Conservation (phyloP, 2,797 vertebrate species). For the Aeoliscus strigatus region DNA sequence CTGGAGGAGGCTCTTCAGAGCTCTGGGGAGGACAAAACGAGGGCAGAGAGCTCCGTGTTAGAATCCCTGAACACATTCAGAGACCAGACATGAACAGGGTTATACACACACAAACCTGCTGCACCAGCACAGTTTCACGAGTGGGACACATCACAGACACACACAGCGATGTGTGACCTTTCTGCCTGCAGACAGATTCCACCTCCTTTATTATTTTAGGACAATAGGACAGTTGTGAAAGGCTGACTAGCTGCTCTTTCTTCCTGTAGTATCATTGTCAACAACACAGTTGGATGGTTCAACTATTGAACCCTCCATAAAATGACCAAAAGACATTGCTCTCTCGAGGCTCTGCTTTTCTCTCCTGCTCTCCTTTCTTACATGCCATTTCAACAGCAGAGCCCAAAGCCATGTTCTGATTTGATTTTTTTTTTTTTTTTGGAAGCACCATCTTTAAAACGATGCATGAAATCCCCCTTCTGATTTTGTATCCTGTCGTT, state of each 20-base stretch:
- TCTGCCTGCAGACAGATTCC: too few relatives aligned
- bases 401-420: slow-evolving; percentile 22
- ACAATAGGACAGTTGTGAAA: slow-evolving; percentile 4
- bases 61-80: slow-evolving; percentile 17
- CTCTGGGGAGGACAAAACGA: slow-evolving; percentile 42
- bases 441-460: slow-evolving; percentile 36
- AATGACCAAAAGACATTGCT: slow-evolving; percentile 12
- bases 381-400: slow-evolving; percentile 31
- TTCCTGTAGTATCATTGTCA: slow-evolving; percentile 5
- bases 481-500: slow-evolving; percentile 45
- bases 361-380: slow-evolving; percentile 9
- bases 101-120: slow-evolving; percentile 4
- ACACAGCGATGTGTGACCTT: slow-evolving; percentile 13
- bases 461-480: slow-evolving; percentile 33
- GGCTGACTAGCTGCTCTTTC: neutral
- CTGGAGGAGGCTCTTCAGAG: slow-evolving; percentile 32
- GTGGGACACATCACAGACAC: neutral
- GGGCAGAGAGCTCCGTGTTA: slow-evolving; percentile 25
- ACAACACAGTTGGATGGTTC: neutral
- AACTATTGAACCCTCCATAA: slow-evolving; percentile 4
- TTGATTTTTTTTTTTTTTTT: too few relatives aligned
- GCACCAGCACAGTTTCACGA: neutral
- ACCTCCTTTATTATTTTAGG: too few relatives aligned
- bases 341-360: slow-evolving; percentile 22
- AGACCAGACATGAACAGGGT: slow-evolving; percentile 36